These are phyloP conservation scores for Trachymyrmex cornetzi DNA, from an alignment of 1,140 invertebrate genomes.

Conservation along the genomic window DNA sequence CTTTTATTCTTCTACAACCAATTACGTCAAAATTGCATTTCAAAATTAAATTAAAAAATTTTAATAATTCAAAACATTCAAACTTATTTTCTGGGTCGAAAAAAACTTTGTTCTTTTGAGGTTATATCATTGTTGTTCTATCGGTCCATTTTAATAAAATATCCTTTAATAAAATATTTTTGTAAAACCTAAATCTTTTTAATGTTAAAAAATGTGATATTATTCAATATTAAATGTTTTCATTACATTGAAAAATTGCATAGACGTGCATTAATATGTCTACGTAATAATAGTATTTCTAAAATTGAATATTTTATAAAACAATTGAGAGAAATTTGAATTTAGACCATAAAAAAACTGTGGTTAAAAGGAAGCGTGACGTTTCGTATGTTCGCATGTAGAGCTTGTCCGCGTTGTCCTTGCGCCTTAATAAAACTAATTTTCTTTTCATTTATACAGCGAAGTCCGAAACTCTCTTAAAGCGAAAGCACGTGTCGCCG, in stretches of 20 bases:
- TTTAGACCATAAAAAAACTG: background rate
- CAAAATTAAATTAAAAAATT: too few relatives aligned
- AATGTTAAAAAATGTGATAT: background rate
- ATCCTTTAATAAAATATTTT: background rate
- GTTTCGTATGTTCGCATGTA: background rate
- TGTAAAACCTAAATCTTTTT: background rate
- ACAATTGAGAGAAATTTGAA: background rate
- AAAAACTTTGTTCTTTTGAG: too few relatives aligned
- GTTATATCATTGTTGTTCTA: too few relatives aligned
- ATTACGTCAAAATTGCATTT: too few relatives aligned
- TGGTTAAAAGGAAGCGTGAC: background rate
- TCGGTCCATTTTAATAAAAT: too few relatives aligned
- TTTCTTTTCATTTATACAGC: slow-evolving; percentile 37
- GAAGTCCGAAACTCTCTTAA: slow-evolving; percentile 17
- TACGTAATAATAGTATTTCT: background rate
- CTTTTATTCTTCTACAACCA: too few relatives aligned
- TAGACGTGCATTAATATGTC: background rate
- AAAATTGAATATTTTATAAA: slow-evolving; percentile 18
- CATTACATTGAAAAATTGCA: background rate
- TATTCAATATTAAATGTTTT: slow-evolving; percentile 2
- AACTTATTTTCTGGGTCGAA: too few relatives aligned
- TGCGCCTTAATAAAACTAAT: slow-evolving; percentile 33
- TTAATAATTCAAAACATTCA: too few relatives aligned
- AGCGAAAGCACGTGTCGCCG: slow-evolving; percentile 21
- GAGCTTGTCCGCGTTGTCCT: background rate